These are phyloP conservation scores for Chydorus sphaericus DNA, from an alignment of 2,888 invertebrate genomes.

Conservation along the genomic window DNA sequence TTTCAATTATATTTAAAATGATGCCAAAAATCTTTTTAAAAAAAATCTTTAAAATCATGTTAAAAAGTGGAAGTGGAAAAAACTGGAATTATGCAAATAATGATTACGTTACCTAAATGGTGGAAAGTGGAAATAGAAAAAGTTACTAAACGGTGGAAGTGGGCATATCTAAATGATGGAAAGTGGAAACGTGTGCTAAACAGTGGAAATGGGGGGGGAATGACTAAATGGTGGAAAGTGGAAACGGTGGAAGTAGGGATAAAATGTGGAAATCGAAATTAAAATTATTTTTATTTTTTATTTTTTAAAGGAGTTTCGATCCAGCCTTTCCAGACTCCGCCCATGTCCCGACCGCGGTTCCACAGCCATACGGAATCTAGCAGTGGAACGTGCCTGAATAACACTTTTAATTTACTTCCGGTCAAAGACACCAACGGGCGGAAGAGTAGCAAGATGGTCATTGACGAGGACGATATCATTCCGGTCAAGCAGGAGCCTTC, in stretches of 20 bases:
- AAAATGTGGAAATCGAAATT: neutral
- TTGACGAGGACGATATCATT: slow-evolving; percentile 21
- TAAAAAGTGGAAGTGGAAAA: too few species aligned
- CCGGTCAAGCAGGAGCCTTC: slow-evolving; percentile 22
- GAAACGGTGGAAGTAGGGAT: neutral
- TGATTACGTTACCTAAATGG: too few species aligned
- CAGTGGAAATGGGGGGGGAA: too few species aligned
- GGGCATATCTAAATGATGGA: neutral
- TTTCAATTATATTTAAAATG: neutral
- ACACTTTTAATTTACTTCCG: slow-evolving; percentile 1
- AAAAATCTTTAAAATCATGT: too few species aligned
- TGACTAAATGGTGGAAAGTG: neutral
- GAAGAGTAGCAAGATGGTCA: slow-evolving; percentile 16
- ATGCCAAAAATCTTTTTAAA: too few species aligned
- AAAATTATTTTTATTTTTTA: neutral
- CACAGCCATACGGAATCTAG: slow-evolving; percentile 39
- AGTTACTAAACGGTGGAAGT: too few species aligned
- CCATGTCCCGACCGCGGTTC: slow-evolving; percentile 37
- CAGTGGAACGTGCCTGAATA: slow-evolving; percentile 17
- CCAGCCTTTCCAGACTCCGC: slow-evolving; percentile 19
- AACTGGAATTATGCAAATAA: too few species aligned
- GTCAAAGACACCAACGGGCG: slow-evolving; percentile 9
- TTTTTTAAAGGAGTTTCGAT: slow-evolving; percentile 7
- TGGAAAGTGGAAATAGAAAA: too few species aligned
- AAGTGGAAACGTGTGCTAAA: neutral